A percentile compares a stretch with the other conserved stretches of the same genome.
Evolutionary conservation across 2,888 invertebrate species (phyloP).

Genomic region (Minunthozetes semirufus): DNA sequence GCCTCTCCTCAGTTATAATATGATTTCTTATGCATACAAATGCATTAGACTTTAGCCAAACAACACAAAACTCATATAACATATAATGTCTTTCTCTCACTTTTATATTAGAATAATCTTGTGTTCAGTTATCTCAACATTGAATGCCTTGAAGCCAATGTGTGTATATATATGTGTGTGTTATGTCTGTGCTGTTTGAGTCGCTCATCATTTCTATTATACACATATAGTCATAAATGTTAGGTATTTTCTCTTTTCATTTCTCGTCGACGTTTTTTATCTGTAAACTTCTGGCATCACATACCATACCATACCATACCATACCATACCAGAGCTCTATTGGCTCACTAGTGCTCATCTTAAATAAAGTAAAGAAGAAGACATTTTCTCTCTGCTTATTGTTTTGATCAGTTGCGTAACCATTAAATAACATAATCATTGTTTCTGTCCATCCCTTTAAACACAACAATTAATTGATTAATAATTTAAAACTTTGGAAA

Average conservation of each 20-base stretch:
- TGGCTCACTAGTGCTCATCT: background rate
- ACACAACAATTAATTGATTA: background rate
- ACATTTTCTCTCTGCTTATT: slow-evolving; percentile 5
- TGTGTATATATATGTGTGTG: too few relatives aligned
- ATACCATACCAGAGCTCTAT: background rate
- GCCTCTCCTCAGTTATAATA: background rate
- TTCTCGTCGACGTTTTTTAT: too few relatives aligned
- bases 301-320: too few relatives aligned
- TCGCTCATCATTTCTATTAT: slow-evolving; percentile 2
- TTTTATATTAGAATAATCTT: background rate
- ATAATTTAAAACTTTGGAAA: too few relatives aligned
- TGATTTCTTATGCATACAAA: slow-evolving; percentile 12
- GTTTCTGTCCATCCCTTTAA: too few relatives aligned
- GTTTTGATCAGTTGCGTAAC: background rate
- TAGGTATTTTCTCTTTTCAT: background rate
- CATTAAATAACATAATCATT: background rate
- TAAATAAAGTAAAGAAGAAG: background rate
- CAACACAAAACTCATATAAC: too few relatives aligned
- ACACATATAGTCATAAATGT: slow-evolving; percentile 3
- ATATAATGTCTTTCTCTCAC: slow-evolving; percentile 6
- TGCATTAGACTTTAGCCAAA: background rate
- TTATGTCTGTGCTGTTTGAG: too few relatives aligned
- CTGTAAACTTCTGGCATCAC: too few relatives aligned
- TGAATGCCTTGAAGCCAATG: slow-evolving; percentile 1
- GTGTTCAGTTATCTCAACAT: background rate